Evolutionary conservation across 2,888 invertebrate genomes (phyloP).

Genomic region (Drosophila niveifrons): DNA sequence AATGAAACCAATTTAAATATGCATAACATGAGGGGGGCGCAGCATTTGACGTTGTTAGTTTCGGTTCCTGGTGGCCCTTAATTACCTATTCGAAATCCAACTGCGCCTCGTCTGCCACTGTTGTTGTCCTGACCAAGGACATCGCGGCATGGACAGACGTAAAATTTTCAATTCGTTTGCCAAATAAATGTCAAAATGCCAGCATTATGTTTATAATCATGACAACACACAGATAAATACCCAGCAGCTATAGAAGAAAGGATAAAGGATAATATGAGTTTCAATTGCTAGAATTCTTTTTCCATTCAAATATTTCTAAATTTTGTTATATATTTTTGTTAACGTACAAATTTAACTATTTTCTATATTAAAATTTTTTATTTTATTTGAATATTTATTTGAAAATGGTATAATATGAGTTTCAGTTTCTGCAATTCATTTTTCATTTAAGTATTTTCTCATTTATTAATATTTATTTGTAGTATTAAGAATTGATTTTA

Average conservation of each 20-base stretch:
- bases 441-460: too few species aligned
- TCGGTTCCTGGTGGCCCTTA: constrained; percentile 44
- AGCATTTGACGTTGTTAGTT: constrained; percentile 41
- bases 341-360: too few species aligned
- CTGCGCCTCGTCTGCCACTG: constrained; percentile 46
- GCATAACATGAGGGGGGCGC: constrained; percentile 49
- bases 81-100: constrained; percentile 73
- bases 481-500: too few species aligned
- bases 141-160: constrained; percentile 1
- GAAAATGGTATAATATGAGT: too few species aligned
- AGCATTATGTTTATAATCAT: constrained; percentile 33
- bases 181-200: constrained; percentile 47
- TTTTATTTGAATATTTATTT: too few species aligned
- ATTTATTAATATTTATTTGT: too few species aligned
- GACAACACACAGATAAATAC: constrained; percentile 12
- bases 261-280: too few species aligned
- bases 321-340: too few species aligned
- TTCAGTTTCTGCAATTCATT: too few species aligned
- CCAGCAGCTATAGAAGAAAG: neutral
- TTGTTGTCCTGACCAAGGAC: constrained; percentile 14
- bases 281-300: too few species aligned
- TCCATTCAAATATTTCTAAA: too few species aligned
- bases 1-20: constrained; percentile 76
- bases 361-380: too few species aligned
- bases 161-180: constrained; percentile 35